Evolutionary conservation across 2,888 invertebrate species (phyloP), one percentile per base, ranked within the genome.

Genomic region (Phrixothrix hirtus): DNA sequence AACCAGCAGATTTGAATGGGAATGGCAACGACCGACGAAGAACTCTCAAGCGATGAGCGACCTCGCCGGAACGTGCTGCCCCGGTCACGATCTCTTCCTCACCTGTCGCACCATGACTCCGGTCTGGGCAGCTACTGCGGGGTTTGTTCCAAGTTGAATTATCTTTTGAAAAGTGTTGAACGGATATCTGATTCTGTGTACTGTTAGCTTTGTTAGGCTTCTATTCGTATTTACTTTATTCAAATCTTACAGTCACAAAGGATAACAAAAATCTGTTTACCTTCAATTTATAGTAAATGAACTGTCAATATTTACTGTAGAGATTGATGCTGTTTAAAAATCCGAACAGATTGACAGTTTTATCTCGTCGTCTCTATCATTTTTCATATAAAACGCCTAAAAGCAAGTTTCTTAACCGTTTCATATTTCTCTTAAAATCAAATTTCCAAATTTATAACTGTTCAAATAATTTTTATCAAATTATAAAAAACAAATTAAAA

Each of bases 41-140:
- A 75, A 56, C 69, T 72, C 60, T 72, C 73, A 38, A 70, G 70
- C 57, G 64, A 61, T 44, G 59, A 62, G 54, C 65, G 68, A 57
- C 68, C 71, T 34, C 63, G 65, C 43, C 64, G 71, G 37, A 64
- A 61, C 58, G 66, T 81, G 72, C 81, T 86, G 61, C 81, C 83
- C 73, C 81, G 85, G 68, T 85, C 86, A 69, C 78, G 83, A 65
- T 85, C 85, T 43, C 75, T 86, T 64, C 87, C 87, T 55, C 84
- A 86, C 63, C 78, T 85, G 48, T 82, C 83, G 6, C 79, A 79
- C 57, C 75, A 76, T 60, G 81, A 81, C 64, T 81, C 81, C 51
- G 81, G 81, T 10, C 67, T 77, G 51, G 74, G 75, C 16, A 75
- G 75, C 60, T 75, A 69, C 58, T 75, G 72, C 63, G 75, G 75